Base-by-base conservation (phyloP, 2,888 invertebrate species). In the Epistrophe grossulariae region DNA sequence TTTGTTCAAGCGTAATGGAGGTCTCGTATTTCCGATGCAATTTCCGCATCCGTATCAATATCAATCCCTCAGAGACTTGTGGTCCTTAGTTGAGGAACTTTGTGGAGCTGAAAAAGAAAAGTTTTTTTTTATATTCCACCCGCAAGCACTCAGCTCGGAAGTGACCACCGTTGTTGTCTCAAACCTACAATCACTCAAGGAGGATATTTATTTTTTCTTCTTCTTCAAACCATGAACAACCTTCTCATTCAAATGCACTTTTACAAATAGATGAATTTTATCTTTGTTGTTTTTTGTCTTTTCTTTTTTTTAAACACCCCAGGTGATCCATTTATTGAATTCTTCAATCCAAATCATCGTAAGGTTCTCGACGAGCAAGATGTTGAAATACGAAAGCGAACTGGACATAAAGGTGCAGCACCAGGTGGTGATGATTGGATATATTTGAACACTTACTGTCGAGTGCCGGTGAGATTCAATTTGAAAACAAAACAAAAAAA, bases 391-490 rank as follows among this genome's bases (percentile, higher is more conserved):
- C 94, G 94, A 91, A 93, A 94, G 76, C 94, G 94, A 81, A 95
- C 94, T 0, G 95, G 95, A 0, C 93, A 94, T 7, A 95, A 95
- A 89, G 95, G 95, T 0, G 95, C 95, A 0, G 95, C 95, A 0
- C 95, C 96, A 1, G 96, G 95, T 0, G 96, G 95, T 2, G 96
- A 96, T 89, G 95, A 96, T 31, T 97, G 97, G 97, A 96, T 97
- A 88, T 97, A 97, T 96, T 93, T 98, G 88, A 97, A 97, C 76
- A 96, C 97, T 88, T 97, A 97, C 90, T 97, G 97, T 45, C 95
- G 97, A 89, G 97, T 98, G 89, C 97, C 97, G 91, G 97, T 97
- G 92, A 94, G 94, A 93, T 48, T 68, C 38, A 17, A 38, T 93
- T 79, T 45, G 24, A 66, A 70, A 9, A 38, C 19, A 24, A 48